Evolutionary conservation across 2,888 invertebrate genomes (phyloP).

Genomic region (Andrena hattorfiana): DNA sequence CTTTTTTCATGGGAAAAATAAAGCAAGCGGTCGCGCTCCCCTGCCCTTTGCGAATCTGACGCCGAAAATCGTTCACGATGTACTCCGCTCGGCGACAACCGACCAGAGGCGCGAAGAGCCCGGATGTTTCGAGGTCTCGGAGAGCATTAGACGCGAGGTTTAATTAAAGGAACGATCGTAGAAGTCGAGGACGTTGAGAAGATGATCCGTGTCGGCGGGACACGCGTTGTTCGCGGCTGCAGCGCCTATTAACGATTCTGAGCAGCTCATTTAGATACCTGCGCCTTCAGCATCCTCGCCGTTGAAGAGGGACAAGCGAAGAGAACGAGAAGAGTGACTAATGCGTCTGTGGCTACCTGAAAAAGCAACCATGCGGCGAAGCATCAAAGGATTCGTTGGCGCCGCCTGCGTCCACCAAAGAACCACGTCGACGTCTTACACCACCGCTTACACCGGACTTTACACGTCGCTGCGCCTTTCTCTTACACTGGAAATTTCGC

Average conservation of each 20-base stretch:
- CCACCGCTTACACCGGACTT: slow-evolving; percentile 63
- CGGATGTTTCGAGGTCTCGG: background rate
- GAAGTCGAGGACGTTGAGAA: background rate
- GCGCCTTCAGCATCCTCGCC: slow-evolving; percentile 60
- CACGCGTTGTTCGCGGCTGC: slow-evolving; percentile 76
- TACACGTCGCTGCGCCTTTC: slow-evolving; percentile 56
- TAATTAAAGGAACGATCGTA: background rate
- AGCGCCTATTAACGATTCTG: slow-evolving; percentile 81
- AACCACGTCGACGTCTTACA: slow-evolving; percentile 61
- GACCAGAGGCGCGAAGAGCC: background rate
- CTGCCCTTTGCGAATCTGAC: background rate
- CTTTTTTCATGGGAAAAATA: slow-evolving; percentile 50
- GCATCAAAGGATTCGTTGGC: slow-evolving; percentile 84
- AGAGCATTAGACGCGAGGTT: background rate
- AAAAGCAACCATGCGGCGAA: slow-evolving; percentile 80
- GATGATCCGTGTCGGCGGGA: slow-evolving; percentile 55
- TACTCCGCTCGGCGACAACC: background rate
- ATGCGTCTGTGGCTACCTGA: slow-evolving; percentile 85
- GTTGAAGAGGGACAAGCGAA: slow-evolving; percentile 58
- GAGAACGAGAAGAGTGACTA: slow-evolving; percentile 83
- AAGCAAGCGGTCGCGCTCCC: slow-evolving; percentile 16
- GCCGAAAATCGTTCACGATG: background rate
- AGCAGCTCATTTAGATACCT: slow-evolving; percentile 83
- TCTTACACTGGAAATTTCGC: slow-evolving; percentile 48
- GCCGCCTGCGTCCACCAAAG: slow-evolving; percentile 78